These are phyloP conservation scores for Aphelinus certus DNA, from an alignment of 1,140 invertebrate species.

Conservation along the genomic window DNA sequence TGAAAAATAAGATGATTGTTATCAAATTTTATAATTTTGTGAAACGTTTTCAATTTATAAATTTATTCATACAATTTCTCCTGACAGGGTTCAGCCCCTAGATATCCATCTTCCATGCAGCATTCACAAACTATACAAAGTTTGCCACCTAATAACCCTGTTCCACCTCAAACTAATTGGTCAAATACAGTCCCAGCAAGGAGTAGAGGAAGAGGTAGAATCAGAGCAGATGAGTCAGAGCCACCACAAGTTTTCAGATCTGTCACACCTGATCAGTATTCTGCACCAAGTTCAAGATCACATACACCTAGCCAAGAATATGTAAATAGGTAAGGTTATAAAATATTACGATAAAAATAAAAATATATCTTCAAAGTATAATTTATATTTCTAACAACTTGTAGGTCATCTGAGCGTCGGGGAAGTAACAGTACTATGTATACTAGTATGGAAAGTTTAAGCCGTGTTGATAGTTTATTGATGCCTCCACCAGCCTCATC, in stretches of 20 bases:
- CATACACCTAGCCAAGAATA: constrained; percentile 66
- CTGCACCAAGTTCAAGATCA: constrained; percentile 64
- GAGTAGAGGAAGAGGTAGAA: constrained; percentile 65
- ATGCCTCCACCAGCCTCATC: constrained; percentile 54
- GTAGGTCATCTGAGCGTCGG: constrained; percentile 58
- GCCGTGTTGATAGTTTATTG: constrained; percentile 54
- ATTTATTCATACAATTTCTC: background rate
- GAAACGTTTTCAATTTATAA: background rate
- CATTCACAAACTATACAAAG: constrained; percentile 60
- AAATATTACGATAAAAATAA: background rate
- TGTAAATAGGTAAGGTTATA: constrained; percentile 50
- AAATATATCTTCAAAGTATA: constrained; percentile 7
- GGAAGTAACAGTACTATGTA: constrained; percentile 64
- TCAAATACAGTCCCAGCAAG: constrained; percentile 66
- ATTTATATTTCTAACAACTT: constrained; percentile 26
- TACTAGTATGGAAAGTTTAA: constrained; percentile 65
- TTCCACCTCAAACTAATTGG: constrained; percentile 56
- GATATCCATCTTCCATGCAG: constrained; percentile 52
- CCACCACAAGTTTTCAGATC: constrained; percentile 57
- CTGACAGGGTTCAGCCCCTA: constrained; percentile 50
- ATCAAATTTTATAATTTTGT: too few relatives aligned
- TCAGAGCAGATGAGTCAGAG: constrained; percentile 62
- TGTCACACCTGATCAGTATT: constrained; percentile 67
- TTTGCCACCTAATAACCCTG: constrained; percentile 51
- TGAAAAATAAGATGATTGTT: too few relatives aligned